These are phyloP conservation scores for Sturmia bella DNA, from an alignment of 2,888 invertebrate species.

Conservation along the genomic window DNA sequence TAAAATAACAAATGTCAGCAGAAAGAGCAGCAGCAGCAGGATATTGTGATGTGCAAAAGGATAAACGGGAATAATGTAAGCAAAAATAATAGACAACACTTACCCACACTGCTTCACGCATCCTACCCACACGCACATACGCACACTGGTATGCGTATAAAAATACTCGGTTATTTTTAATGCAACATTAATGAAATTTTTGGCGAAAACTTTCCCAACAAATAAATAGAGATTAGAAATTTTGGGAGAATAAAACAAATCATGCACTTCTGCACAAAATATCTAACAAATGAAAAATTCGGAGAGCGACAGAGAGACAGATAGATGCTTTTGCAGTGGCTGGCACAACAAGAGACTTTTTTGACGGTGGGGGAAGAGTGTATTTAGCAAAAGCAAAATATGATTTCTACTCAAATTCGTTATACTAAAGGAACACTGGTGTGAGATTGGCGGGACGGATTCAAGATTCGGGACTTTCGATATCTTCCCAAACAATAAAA, in stretches of 20 bases:
- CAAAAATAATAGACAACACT: conserved; percentile 47
- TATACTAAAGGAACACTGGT: too few relatives aligned
- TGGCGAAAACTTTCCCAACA: conserved; percentile 10
- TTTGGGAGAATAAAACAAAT: conserved; percentile 25
- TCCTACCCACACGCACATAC: conserved; percentile 3
- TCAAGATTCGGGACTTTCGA: too few relatives aligned
- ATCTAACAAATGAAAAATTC: neutral
- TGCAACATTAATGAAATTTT: conserved; percentile 34
- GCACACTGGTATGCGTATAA: neutral
- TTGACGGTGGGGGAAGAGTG: too few relatives aligned
- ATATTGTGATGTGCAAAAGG: conserved; percentile 51
- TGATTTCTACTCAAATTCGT: neutral
- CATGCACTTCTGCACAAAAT: conserved; percentile 50
- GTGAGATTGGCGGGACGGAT: too few relatives aligned
- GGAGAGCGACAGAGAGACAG: neutral
- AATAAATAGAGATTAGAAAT: conserved; percentile 34
- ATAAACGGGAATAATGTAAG: conserved; percentile 55
- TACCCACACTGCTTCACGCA: neutral
- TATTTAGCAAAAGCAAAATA: neutral
- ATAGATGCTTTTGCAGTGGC: conserved; percentile 1
- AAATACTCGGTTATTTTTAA: conserved; percentile 4
- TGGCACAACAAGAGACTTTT: neutral
- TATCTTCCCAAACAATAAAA: too few relatives aligned
- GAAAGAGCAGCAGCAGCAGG: conserved; percentile 38
- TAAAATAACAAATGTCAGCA: conserved; percentile 32